Base-by-base conservation (phyloP, 2,113 vertebrate species). In the Rhagologus leucostigma region DNA sequence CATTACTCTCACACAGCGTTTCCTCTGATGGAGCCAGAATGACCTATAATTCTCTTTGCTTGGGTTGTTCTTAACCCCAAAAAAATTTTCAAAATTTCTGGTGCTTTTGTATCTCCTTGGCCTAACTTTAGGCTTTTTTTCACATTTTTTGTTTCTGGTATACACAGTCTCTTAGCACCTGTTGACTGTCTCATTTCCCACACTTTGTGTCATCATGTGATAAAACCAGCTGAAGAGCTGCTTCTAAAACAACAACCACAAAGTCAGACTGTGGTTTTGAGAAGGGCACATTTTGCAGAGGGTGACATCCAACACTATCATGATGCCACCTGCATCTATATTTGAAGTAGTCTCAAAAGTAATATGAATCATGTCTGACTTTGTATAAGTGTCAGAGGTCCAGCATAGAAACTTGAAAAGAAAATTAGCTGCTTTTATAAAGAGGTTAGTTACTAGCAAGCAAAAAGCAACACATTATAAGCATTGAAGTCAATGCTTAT, bases 201-300 rank as follows among this genome's bases (percentile, higher is more conserved):
- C 92, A 95, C 93, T 96, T 95, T 52, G 76, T 95, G 90, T 88
- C 90, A 96, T 97, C 97, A 96, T 95, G 82, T 95, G 96, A 97
- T 97, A 76, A 84, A 53, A 96, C 86, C 96, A 95, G 95, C 91
- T 96, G 93, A 96, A 96, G 95, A 90, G 74, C 76, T 97, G 62
- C 92, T 90, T 95, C 94, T 95, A 76, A 93, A 94, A 80, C 80
- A 95, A 83, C 95, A 97, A 98, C 97, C 97, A 97, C 97, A 97
- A 95, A 95, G 71, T 87, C 84, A 93, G 92, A 88, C 95, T 98
- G 98, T 98, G 97, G 97, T 97, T 98, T 98, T 95, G 93, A 94
- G 84, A 80, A 79, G 84, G 91, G 55, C 33, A 74, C 56, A 82
- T 93, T 91, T 96, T 93, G 62, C 64, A 89, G 69, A 91, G 70